Base-by-base conservation (phyloP, 2,797 vertebrate species). In the Hipposideros larvatus region DNA sequence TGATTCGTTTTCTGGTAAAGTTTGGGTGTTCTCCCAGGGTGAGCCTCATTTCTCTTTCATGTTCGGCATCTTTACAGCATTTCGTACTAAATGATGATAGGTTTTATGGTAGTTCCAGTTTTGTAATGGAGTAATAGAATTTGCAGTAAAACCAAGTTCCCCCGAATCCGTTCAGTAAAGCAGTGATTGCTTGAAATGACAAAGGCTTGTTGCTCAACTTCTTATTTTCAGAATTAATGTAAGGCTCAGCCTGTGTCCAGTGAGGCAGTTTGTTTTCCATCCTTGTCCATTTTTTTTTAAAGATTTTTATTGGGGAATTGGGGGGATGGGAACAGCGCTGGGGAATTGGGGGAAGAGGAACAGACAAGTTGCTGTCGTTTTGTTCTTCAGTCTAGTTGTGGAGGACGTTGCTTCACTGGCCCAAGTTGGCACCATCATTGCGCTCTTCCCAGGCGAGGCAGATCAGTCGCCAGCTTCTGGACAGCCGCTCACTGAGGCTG, bases 131-230 rank as follows among this genome's bases (percentile, higher is more conserved):
- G 55, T 65, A 61, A 71, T 68, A 61, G 15, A 79, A 90, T 91
- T 57, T 87, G 70, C 65, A 89, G 16, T 82, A 87, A 80, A 96
- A 63, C 79, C 41, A 73, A 83, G 83, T 90, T 94, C 63, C 74
- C 37, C 43, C n/a, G 74, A 88, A 94, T 93, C 92, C n/a, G 26
- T 87, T 95, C 74, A 18, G 53, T 75, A 37, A 96, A 89, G 57
- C 74, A 80, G n/a, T 65, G 37, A 79, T 79, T 78, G 82, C 53
- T 96, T 95, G 66, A 86, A 92, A 96, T 84, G 82, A 79, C 68
- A 84, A 95, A 95, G 41, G 11, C 66, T 85, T 94, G 5, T 48
- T 90, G 95, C 71, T 97, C 70, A 63, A 79, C 77, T 95, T 94
- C 71, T 96, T 84, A 93, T 79, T 96, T 68, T 92, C 79, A 73